These are phyloP conservation scores for Pachymerium ferrugineum DNA, from an alignment of 2,888 invertebrate genomes.

Conservation along the genomic window DNA sequence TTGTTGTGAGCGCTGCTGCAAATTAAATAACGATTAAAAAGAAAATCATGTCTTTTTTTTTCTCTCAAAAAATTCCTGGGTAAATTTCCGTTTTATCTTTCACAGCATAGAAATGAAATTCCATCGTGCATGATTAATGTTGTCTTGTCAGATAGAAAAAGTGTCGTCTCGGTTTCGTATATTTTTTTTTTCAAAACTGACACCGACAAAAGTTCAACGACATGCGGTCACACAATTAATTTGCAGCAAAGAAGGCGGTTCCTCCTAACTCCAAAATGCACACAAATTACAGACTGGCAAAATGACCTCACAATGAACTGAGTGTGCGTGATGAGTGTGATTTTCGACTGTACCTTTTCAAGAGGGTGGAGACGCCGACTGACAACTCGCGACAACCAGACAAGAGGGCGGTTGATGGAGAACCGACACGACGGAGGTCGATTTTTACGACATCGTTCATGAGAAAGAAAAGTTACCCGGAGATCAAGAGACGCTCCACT, in stretches of 20 bases:
- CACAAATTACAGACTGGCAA: constrained; percentile 4
- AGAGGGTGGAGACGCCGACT: constrained; percentile 15
- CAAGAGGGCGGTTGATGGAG: constrained; percentile 22
- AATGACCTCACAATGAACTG: constrained; percentile 17
- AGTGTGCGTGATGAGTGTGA: constrained; percentile 11
- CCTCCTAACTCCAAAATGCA: not conserved
- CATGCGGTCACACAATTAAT: constrained; percentile 18
- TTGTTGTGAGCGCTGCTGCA: no score
- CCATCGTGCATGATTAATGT: not conserved
- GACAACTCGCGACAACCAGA: constrained; percentile 17
- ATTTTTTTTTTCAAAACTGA: not conserved
- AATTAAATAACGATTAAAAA: no score
- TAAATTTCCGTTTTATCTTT: not conserved
- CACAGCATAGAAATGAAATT: not conserved
- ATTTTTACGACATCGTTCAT: constrained; percentile 22
- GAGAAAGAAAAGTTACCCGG: not conserved
- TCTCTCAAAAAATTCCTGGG: no score
- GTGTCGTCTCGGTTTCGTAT: not conserved
- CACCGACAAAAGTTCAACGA: constrained; percentile 17
- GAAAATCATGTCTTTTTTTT: no score
- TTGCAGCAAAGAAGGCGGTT: not conserved
- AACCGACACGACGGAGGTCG: constrained; percentile 24
- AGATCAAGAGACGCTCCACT: not conserved
- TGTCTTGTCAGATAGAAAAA: constrained; percentile 6
- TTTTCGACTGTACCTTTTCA: not conserved